Evolutionary conservation across 2,113 vertebrate species (phyloP).

Genomic region (Hipposideros armiger): DNA sequence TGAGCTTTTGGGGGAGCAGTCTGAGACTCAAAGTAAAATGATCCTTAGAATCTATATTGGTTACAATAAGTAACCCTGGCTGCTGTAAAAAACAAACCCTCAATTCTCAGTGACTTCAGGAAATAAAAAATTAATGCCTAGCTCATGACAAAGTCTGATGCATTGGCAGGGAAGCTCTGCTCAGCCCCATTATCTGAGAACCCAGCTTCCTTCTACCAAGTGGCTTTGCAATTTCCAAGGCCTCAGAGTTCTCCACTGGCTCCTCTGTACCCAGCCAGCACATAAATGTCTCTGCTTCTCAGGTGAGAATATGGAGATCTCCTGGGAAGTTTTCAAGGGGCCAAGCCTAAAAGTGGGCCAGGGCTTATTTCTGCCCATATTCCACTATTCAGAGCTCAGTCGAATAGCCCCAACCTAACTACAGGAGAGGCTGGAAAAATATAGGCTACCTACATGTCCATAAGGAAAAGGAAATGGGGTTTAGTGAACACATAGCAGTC

Average conservation of each 20-base stretch:
- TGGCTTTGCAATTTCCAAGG: not conserved
- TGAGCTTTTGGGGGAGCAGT: not conserved
- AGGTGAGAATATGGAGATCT: not conserved
- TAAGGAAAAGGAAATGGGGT: not conserved
- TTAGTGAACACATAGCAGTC: not conserved
- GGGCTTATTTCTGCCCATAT: not conserved
- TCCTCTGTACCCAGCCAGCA: not conserved
- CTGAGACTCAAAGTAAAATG: not conserved
- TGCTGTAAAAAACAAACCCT: not conserved
- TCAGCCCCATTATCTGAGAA: not conserved
- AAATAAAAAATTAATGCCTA: not conserved
- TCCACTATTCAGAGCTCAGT: not conserved
- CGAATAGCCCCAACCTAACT: not conserved
- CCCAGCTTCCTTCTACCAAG: not conserved
- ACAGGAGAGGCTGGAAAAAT: not conserved
- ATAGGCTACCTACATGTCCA: not conserved
- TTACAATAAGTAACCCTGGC: not conserved
- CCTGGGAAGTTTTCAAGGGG: not conserved
- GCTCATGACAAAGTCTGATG: not conserved
- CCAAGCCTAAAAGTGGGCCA: not conserved
- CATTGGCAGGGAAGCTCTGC: not conserved
- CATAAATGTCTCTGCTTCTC: not conserved
- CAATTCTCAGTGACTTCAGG: not conserved
- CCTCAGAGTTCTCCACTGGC: not conserved
- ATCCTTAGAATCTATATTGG: not conserved